phyloP scores from a whole-genome alignment of 1,140 invertebrate genomes.

The Tetraneura akinire region DNA sequence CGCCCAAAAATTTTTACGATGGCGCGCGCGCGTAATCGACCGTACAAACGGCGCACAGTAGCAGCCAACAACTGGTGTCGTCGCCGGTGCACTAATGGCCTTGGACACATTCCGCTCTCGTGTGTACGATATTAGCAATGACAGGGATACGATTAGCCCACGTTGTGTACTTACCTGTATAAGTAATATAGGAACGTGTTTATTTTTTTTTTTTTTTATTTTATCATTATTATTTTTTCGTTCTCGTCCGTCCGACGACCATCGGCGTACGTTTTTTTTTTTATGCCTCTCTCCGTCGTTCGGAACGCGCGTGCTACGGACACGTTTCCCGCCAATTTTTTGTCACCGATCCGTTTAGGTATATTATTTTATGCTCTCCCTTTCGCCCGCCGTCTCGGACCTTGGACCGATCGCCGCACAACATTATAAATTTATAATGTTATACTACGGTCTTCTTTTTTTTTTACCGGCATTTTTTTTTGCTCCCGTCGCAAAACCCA shows the following conservation, averaged over 20 bases:
- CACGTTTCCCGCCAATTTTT: slow-evolving; percentile 45
- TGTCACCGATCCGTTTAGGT: not conserved
- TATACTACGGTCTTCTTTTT: not conserved
- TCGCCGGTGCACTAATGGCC: slow-evolving; percentile 10
- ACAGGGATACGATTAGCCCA: slow-evolving; percentile 20
- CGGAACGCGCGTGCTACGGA: slow-evolving; percentile 24
- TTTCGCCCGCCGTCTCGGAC: not conserved
- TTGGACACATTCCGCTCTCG: slow-evolving; percentile 16
- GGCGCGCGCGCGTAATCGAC: not conserved
- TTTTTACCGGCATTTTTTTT: no score
- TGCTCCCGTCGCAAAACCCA: no score
- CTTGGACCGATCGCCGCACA: not conserved
- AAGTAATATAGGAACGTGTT: no score
- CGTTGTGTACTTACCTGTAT: not conserved
- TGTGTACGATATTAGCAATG: not conserved
- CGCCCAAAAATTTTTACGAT: slow-evolving; percentile 31
- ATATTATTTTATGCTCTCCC: not conserved
- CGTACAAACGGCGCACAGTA: not conserved
- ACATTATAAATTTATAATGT: not conserved
- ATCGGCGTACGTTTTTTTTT: not conserved
- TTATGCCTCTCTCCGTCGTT: not conserved
- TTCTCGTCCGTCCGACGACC: not conserved
- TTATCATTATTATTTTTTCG: not conserved
- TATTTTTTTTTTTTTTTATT: no score
- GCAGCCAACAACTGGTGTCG: slow-evolving; percentile 1